These are phyloP conservation scores for Tetragonisca angustula DNA, from an alignment of 2,888 invertebrate genomes.

Conservation along the genomic window DNA sequence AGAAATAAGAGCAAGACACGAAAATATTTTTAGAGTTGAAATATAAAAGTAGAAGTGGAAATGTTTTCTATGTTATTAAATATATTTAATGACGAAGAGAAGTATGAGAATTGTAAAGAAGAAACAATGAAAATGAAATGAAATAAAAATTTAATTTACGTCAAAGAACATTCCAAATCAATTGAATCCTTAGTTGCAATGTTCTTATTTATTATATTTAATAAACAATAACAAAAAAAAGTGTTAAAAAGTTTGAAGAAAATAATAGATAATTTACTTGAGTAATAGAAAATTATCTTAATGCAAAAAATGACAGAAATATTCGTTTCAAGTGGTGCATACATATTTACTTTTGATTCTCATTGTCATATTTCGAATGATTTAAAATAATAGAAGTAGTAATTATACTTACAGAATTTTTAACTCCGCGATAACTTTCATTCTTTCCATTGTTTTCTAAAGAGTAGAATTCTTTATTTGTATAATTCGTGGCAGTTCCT, in stretches of 20 bases:
- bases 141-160: neutral
- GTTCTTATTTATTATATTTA: too few relatives aligned
- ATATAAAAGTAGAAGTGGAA: neutral
- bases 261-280: too few relatives aligned
- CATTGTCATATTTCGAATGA: neutral
- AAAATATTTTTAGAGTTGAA: too few relatives aligned
- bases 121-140: too few relatives aligned
- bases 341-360: neutral
- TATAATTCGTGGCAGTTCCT: constrained; percentile 5
- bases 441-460: neutral
- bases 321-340: neutral
- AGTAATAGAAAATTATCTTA: too few relatives aligned
- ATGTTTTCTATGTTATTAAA: neutral
- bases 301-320: too few relatives aligned
- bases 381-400: neutral
- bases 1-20: too few relatives aligned
- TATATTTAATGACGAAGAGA: neutral
- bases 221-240: too few relatives aligned
- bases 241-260: too few relatives aligned
- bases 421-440: neutral
- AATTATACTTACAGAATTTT: constrained; percentile 11
- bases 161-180: too few relatives aligned
- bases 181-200: too few relatives aligned
- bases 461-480: neutral
- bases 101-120: too few relatives aligned